phyloP scores from a whole-genome alignment of 2,113 vertebrate genomes.

The Otocyon megalotis region DNA sequence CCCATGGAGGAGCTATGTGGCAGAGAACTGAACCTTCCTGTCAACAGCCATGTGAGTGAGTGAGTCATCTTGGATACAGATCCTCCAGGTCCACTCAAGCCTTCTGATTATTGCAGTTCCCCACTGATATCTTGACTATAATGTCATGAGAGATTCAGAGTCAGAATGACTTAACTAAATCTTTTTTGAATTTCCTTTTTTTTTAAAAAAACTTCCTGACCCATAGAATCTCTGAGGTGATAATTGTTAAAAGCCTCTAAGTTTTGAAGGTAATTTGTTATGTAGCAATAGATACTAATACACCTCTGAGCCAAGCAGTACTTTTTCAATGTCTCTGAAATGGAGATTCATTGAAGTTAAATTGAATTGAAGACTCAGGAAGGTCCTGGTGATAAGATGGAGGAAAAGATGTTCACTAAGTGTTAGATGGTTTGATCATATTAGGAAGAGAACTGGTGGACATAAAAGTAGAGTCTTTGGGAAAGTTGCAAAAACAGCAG shows the following conservation, averaged over 20 bases:
- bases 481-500: not conserved
- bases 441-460: not conserved
- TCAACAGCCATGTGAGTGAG: not conserved
- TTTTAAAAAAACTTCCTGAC: not conserved
- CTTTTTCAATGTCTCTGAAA: constrained; percentile 6
- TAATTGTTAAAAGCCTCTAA: not conserved
- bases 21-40: not conserved
- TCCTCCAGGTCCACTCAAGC: not conserved
- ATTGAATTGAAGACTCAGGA: not conserved
- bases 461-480: not conserved
- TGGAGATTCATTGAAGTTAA: not conserved
- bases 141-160: not conserved
- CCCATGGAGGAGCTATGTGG: not conserved
- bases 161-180: not conserved
- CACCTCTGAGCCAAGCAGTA: not conserved
- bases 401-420: not conserved
- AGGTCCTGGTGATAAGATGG: not conserved
- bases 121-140: not conserved
- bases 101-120: not conserved
- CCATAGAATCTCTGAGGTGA: not conserved
- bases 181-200: not conserved
- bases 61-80: not conserved
- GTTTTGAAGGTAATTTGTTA: not conserved
- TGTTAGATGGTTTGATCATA: not conserved
- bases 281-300: not conserved